Conservation (phyloP, 2,797 vertebrate species). For the Agapornis canus region DNA sequence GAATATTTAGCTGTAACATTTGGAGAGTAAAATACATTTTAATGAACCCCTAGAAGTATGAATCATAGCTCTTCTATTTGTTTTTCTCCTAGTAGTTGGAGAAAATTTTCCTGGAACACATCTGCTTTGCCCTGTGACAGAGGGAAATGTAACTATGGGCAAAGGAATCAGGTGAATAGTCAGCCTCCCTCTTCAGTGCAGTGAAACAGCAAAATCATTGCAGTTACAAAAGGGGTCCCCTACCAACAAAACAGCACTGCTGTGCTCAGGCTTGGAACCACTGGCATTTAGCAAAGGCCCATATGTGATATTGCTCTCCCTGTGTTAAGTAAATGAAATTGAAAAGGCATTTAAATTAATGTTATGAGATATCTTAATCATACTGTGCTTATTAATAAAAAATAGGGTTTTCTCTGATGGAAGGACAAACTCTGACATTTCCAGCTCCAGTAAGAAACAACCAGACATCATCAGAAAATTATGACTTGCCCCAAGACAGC, state of each 20-base stretch:
- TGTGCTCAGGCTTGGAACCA: not conserved
- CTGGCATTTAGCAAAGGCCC: not conserved
- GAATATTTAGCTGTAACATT: not conserved
- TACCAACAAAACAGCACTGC: not conserved
- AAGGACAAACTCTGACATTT: not conserved
- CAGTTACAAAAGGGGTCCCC: not conserved
- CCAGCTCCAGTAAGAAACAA: not conserved
- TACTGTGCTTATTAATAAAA: not conserved
- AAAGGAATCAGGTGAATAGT: not conserved
- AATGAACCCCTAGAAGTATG: not conserved
- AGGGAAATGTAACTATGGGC: not conserved
- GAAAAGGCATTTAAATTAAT: not conserved
- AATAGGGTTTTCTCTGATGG: not conserved
- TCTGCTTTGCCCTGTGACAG: not conserved
- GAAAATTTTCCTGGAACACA: not conserved
- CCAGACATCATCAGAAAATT: not conserved
- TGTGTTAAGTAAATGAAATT: accelerated
- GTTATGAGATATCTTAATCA: not conserved
- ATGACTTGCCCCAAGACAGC: not conserved
- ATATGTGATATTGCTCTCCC: accelerated
- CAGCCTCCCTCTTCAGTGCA: not conserved
- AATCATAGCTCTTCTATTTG: not conserved
- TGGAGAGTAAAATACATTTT: constrained; percentile 1
- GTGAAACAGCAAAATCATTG: not conserved
- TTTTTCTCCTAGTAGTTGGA: not conserved